Evolutionary conservation across 1,140 invertebrate species (phyloP), one percentile per base, ranked within the genome.

Genomic region (Spodoptera litura): DNA sequence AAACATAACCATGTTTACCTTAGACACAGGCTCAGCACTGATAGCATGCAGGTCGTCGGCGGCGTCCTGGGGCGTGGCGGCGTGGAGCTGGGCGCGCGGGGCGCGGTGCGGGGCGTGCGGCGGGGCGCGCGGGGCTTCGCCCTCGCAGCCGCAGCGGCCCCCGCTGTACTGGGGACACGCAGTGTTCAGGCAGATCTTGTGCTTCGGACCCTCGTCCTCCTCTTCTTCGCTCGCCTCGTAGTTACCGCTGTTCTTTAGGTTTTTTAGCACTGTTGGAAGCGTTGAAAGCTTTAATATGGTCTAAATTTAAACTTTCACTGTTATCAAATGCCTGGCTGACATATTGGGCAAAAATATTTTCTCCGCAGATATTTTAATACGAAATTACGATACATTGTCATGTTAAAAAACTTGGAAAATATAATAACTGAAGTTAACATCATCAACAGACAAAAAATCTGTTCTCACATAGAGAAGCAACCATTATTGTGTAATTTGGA

Each of bases 101-200:
- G 77, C 10, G 61, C 85, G 59, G 85, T 86, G 25, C 20, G 20
- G 20, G 20, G 80, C 80, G 20, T 70, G 78, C 8, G 86, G 71
- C 20, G 74, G 38, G n/a, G 82, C 78, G n/a, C 10, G 20, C 13
- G 80, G 79, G 68, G 83, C 81, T 4, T 64, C 58, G 5, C 84
- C 87, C 8, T 56, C 76, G 6, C 83, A 80, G 52, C 79, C 10
- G 52, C 53, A 9, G 84, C 86, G 8, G 44, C 78, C 10, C 82
- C 83, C 35, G 72, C 75, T 61, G 84, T 91, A 91, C 68, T 87
- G 81, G 1, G 88, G 88, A 56, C 93, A 95, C 5, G 79, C 59
- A 11, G 88, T 70, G 81, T 94, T 93, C 83, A 95, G 79, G 78
- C 94, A 95, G 56, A 95, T 93, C 38, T 87, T 81, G 76, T 91